Base-by-base conservation (phyloP, 1,140 invertebrate genomes). In the Leptinotarsa texana region DNA sequence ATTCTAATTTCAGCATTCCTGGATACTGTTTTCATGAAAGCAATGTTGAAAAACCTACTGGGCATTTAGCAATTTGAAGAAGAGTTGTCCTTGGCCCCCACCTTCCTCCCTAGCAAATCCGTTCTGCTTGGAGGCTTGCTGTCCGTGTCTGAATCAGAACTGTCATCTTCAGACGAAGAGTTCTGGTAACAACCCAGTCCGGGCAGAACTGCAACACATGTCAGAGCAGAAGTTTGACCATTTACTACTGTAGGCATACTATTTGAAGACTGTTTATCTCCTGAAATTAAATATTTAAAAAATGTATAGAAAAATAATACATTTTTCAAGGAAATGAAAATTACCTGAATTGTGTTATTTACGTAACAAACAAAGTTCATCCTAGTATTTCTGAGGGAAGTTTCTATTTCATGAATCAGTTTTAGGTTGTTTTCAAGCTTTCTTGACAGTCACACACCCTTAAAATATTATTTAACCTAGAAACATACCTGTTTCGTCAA, bases 101-200 rank as follows among this genome's bases (percentile, higher is more conserved):
- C 85, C 83, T 88, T 87, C 62, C 90, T 86, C 17, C 90, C 90
- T 72, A 90, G 84, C 33, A 91, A 82, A 83, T 92, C 90, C 70
- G 85, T 88, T 74, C 86, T 86, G 13, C 22, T 22, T 18, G 24
- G 27, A 67, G 80, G 75, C 75, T 79, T 81, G 67, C 73, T 79
- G 61, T 78, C 77, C 5, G 66, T 27, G 51, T 78, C 77, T 11
- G 74, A 75, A 66, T 69, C 65, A 4, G 88, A 89, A 77, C 89
- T 91, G 57, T 88, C 89, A 61, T 90, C 89, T 71, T 91, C 91
- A 3, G 89, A 90, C 69, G 89, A 89, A 2, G 92, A 92, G 81
- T 94, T 89, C 1, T 90, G 88, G 79, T 95, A 95, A 75, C 88
- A 89, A 1, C 92, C 93, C 51, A 95, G 87, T 3, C 94, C 93